Evolutionary conservation across 2,113 vertebrate species (phyloP).

Genomic region (Puntigrus tetrazona): DNA sequence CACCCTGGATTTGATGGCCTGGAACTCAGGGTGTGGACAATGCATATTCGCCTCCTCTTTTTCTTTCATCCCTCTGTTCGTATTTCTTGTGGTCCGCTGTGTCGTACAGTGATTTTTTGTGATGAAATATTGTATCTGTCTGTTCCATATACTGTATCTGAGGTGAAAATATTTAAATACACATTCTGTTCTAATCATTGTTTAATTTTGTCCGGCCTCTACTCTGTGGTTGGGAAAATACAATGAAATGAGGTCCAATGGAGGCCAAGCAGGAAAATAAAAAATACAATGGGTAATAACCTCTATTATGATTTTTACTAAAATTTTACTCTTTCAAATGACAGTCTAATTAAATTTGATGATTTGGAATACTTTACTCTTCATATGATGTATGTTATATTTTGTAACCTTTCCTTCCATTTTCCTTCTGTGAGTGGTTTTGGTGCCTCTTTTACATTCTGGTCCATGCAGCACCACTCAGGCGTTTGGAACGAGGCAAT

Average conservation of each 20-base stretch:
- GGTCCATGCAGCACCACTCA: slow-evolving; percentile 49
- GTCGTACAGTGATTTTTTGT: slow-evolving; percentile 84
- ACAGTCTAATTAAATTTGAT: not conserved
- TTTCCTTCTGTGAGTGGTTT: slow-evolving; percentile 59
- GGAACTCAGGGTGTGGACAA: slow-evolving; percentile 64
- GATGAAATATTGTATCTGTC: slow-evolving; percentile 82
- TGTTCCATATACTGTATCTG: slow-evolving; percentile 84
- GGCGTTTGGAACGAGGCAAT: slow-evolving; percentile 48
- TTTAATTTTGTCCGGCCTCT: slow-evolving; percentile 70
- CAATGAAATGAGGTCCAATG: slow-evolving; percentile 44
- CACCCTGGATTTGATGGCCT: slow-evolving; percentile 50
- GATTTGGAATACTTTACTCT: not conserved
- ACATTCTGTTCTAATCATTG: slow-evolving; percentile 84
- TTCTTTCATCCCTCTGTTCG: slow-evolving; percentile 73
- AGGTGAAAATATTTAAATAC: slow-evolving; percentile 87
- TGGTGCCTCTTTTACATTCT: slow-evolving; percentile 53
- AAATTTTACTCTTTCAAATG: not conserved
- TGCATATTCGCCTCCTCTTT: slow-evolving; percentile 62
- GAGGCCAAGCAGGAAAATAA: not conserved
- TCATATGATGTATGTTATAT: not conserved
- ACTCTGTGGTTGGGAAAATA: slow-evolving; percentile 60
- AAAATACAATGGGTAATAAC: not conserved
- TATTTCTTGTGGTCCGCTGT: slow-evolving; percentile 82
- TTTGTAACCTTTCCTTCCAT: slow-evolving; percentile 57
- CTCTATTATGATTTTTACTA: slow-evolving; percentile 7